Base-by-base conservation (phyloP, 2,888 invertebrate genomes). In the Conops quadrifasciatus region DNA sequence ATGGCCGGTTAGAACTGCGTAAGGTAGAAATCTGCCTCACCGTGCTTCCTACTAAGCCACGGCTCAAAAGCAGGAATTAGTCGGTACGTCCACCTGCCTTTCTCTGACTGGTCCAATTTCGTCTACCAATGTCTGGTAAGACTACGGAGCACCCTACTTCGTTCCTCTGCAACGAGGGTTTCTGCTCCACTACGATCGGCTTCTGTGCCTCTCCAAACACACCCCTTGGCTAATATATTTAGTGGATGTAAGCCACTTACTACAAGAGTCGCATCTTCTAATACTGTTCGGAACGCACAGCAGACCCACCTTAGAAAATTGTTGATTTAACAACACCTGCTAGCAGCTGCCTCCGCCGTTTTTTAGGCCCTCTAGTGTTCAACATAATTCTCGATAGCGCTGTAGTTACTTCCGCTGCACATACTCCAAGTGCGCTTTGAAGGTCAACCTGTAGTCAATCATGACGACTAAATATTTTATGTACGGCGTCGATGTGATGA, bases 231-330 rank as follows among this genome's bases (percentile, higher is more conserved):
- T n/a, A 60, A 26, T 1, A 65, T 16, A 15, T 53, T 49, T 21
- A 71, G 49, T 1, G 51, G 64, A 7, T 19, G 45, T 47, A 63
- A 58, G 2, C 65, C 28, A 16, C 51, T 36, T n/a, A 65, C 43
- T 16, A 59, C n/a, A 30, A 49, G 36, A 13, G 21, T 24, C 2
- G 43, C 65, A 13, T 47, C 19, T 19, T 45, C 21, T n/a, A 53
- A 65, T 13, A 72, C 72, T 19, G 65, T 68, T n/a, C 59, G 21
- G 16, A 49, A 65, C 26, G 53, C 58, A 5, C 51, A 59, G 1
- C 59, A 26, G 11, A 68, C 64, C 2, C 45, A 9, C 11, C 45
- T 9, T 1, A 45, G 45, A 49, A 19, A n/a, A 49, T 11, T 49
- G n/a, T 49, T 15, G 49, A 49, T 4, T 49, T 49, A 49, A 49